Base-by-base conservation (phyloP, 2,113 vertebrate genomes). In the Marcusenius ussheri region DNA sequence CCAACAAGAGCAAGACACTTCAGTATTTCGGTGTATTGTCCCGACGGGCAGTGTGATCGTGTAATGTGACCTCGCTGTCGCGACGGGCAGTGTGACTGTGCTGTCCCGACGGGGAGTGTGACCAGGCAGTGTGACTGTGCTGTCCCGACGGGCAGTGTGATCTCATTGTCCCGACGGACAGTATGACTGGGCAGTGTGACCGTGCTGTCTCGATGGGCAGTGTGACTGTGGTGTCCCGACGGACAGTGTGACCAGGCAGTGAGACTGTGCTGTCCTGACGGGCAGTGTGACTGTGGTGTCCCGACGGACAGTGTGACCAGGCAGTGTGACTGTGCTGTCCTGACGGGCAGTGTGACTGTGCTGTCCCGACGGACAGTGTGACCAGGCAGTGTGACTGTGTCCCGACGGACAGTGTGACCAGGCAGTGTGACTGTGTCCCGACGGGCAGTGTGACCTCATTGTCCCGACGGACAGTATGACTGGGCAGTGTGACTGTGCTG, bases 131-230 rank as follows among this genome's bases (percentile, higher is more conserved):
- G 35, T 35, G 27, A 77, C 15, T 8, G 2, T 1, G 1, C 17
- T 21, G 35, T 83, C 24, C 31, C 0, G 4, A 19, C 13, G 4
- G 35, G 35, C 15, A 19, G 17, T 21, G 17, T 31, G n/a, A 74
- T 9, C 4, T 0, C 1, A 0, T 0, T 49, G 9, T 13, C 4
- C 19, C 0, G 5, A 21, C 19, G 5, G 53, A 10, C 11, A 15
- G n/a, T 35, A 2, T 42, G 39, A 17, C 39, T 5, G 0, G 24
- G 31, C 39, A 42, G 4, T 42, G 77, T 83, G 77, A 21, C 15
- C 1, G 1, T 0, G 8, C 35, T 80, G 39, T 45, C 13, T 13
- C 0, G 31, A 1, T 0, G 1, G 53, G 53, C 5, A 7, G 53
- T 24, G 5, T 24, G 19, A 24, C 4, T 6, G 19, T n/a, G n/a